Percentiles rank a stretch among this genome's conserved stretches.
phyloP scores from a whole-genome alignment of 2,797 vertebrate species.

The Gephyroberyx darwinii region DNA sequence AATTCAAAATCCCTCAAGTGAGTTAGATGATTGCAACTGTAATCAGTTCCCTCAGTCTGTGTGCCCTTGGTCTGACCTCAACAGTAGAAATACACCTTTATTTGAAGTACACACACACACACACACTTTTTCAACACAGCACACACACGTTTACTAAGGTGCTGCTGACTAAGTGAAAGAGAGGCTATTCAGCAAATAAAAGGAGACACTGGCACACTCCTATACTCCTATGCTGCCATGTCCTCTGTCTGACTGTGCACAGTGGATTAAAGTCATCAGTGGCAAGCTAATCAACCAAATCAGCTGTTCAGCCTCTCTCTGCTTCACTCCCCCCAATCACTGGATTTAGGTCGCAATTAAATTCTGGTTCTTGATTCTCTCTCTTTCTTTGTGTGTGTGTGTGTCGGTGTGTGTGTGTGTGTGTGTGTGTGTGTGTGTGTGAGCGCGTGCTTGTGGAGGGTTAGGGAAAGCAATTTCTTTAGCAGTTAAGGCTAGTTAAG shows the following conservation, averaged over 20 bases:
- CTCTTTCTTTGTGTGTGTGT: constrained; percentile 34
- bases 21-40: neutral
- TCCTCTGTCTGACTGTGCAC: constrained; percentile 50
- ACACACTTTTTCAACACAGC: constrained; percentile 2
- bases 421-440: constrained; percentile 29
- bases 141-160: neutral
- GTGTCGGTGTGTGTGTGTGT: constrained; percentile 17
- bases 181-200: constrained; percentile 32
- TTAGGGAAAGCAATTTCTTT: no score
- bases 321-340: constrained; percentile 56
- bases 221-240: constrained; percentile 26
- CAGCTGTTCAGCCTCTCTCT: constrained; percentile 62
- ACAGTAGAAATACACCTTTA: neutral
- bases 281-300: constrained; percentile 66
- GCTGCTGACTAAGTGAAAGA: constrained; percentile 23
- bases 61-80: neutral
- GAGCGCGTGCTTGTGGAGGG: neutral
- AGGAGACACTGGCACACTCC: constrained; percentile 10
- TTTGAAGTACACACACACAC: neutral
- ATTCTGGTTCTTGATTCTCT: constrained; percentile 53
- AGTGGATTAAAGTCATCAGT: constrained; percentile 52
- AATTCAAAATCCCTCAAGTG: neutral
- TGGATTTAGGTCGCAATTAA: constrained; percentile 66
- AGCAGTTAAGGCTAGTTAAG: no score
- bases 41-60: neutral